Percentiles rank a stretch among this genome's conserved stretches.
Conservation (phyloP, 2,113 vertebrate species). For the Regulus satrapa region DNA sequence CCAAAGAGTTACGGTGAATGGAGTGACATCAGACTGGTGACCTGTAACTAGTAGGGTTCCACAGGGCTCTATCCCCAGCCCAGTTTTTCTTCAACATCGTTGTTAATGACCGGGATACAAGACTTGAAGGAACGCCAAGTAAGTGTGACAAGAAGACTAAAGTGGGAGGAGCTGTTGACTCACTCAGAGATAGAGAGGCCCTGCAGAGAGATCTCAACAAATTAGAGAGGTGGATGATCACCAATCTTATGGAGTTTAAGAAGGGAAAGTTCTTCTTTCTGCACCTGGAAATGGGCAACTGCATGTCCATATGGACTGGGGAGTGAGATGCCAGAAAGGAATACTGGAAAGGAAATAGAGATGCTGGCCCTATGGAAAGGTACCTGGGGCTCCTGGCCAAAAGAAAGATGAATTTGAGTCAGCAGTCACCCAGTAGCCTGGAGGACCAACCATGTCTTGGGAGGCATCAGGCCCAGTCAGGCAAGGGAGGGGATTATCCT, state of each 20-base stretch:
- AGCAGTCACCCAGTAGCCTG: not conserved
- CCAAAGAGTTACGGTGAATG: not conserved
- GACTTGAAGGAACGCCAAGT: not conserved
- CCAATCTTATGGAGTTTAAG: not conserved
- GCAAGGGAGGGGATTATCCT: not conserved
- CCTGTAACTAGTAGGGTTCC: not conserved
- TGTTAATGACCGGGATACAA: not conserved
- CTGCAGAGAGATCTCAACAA: not conserved
- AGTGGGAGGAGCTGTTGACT: not conserved
- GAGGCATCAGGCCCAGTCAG: rapidly evolving
- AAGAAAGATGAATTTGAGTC: not conserved
- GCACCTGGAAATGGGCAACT: not conserved
- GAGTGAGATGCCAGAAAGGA: not conserved
- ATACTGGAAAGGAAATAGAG: too few species aligned
- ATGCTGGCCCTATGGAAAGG: not conserved
- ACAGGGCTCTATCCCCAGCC: not conserved
- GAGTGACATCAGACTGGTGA: not conserved
- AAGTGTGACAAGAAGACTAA: not conserved
- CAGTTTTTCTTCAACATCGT: not conserved
- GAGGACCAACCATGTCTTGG: rapidly evolving
- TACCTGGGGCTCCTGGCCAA: not conserved
- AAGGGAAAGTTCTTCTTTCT: not conserved
- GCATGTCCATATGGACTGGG: not conserved
- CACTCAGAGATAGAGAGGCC: rapidly evolving
- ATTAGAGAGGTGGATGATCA: not conserved